phyloP scores from a whole-genome alignment of 1,140 invertebrate genomes.

The Heliconius congener region DNA sequence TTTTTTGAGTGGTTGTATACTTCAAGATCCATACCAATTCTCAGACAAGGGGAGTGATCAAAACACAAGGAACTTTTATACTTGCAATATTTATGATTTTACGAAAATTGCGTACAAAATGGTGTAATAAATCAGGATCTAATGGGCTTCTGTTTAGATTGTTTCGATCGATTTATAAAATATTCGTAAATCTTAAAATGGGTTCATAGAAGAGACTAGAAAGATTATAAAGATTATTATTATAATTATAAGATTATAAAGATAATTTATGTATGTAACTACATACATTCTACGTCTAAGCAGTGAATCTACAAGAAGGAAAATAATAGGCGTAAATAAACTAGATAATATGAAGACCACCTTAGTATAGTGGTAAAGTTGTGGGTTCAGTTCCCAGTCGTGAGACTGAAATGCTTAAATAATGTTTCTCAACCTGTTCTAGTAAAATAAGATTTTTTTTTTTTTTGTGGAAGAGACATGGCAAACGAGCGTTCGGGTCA shows the following conservation, averaged over 20 bases:
- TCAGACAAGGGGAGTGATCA: slow-evolving; percentile 76
- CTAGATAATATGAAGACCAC: neutral
- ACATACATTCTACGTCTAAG: neutral
- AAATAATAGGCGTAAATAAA: neutral
- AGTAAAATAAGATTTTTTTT: too few relatives aligned
- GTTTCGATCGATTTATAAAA: slow-evolving; percentile 11
- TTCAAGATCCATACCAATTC: slow-evolving; percentile 48
- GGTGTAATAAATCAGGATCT: slow-evolving; percentile 6
- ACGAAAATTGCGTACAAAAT: slow-evolving; percentile 27
- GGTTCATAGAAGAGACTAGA: neutral
- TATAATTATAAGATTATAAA: too few relatives aligned
- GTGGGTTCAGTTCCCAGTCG: neutral
- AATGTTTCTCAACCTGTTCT: neutral
- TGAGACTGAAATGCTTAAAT: neutral
- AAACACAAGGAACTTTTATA: slow-evolving; percentile 56
- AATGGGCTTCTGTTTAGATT: slow-evolving; percentile 18
- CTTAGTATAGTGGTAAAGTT: neutral
- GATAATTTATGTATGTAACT: too few relatives aligned
- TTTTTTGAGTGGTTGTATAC: slow-evolving; percentile 63
- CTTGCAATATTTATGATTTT: slow-evolving; percentile 56
- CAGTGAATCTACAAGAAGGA: neutral
- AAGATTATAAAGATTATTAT: too few relatives aligned
- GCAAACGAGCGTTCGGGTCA: too few relatives aligned
- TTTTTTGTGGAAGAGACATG: too few relatives aligned
- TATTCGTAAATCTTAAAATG: neutral